A percentile compares a stretch with the other conserved stretches of the same genome.
phyloP scores from a whole-genome alignment of 2,797 vertebrate species.

The Eulemur rubriventer region DNA sequence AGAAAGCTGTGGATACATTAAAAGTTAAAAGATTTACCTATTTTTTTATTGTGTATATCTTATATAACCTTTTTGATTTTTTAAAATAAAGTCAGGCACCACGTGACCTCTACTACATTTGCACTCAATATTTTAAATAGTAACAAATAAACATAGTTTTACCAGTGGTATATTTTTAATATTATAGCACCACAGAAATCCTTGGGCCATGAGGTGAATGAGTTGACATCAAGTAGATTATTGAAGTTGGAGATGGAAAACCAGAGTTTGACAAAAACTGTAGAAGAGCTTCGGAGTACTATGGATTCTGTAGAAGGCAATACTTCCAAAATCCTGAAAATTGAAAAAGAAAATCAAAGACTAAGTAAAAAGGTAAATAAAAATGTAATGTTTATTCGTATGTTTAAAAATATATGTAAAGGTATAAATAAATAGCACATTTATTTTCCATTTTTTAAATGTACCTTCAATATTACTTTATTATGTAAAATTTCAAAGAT shows the following conservation, averaged over 20 bases:
- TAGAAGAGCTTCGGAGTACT: slow-evolving; percentile 92
- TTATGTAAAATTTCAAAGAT: background rate
- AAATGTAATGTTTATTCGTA: slow-evolving; percentile 25
- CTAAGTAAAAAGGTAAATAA: slow-evolving; percentile 91
- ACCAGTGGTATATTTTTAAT: slow-evolving; percentile 35
- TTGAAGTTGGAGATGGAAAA: slow-evolving; percentile 99
- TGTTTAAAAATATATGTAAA: background rate
- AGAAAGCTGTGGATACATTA: background rate
- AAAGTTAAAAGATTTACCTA: slow-evolving; percentile 32
- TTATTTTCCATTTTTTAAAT: slow-evolving; percentile 23
- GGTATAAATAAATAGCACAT: background rate
- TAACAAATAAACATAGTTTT: slow-evolving; percentile 10
- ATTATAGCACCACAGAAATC: slow-evolving; percentile 93
- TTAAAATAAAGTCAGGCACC: background rate
- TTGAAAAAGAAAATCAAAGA: slow-evolving; percentile 94
- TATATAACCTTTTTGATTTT: background rate
- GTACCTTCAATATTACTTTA: slow-evolving; percentile 7
- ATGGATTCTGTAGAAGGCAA: slow-evolving; percentile 86
- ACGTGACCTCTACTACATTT: background rate
- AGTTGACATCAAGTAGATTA: slow-evolving; percentile 95
- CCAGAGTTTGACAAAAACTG: slow-evolving; percentile 94
- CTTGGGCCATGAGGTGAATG: slow-evolving; percentile 96
- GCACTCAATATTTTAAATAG: slow-evolving; percentile 46
- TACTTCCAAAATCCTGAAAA: slow-evolving; percentile 89
- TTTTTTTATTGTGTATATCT: background rate